Evolutionary conservation across 1,140 invertebrate species (phyloP), one percentile per base, ranked within the genome.

Genomic region (Chymomyza costata): DNA sequence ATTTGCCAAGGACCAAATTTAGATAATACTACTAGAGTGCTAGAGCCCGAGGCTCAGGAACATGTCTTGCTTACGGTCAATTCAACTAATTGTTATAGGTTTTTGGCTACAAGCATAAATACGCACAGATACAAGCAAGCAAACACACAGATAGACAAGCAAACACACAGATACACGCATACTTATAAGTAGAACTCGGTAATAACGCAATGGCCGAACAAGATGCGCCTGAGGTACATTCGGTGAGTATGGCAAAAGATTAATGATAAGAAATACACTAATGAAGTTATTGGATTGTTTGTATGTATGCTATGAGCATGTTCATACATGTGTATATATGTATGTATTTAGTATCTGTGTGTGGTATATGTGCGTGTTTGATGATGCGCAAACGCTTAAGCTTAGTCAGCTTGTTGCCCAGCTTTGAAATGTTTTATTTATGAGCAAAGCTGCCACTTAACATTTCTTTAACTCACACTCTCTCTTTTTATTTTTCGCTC

Each of bases 251-350:
- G 50, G 43, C 44, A 19, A 7, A 53, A 71, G 66, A 76, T 76
- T 71, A 78, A 76, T 76, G 71, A 78, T 70, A 54, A 66, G 50
- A 50, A 59, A 63, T 56, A 51, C 48, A 51, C 63, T 70, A 62
- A 70, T 76, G 56, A 74, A 57, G 40, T 16, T 14, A 46, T 48
- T 11, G 31, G 37, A 18, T 28, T 18, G 2, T 3, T 14, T 49
- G 50, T 50, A 16, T 55, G 52, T 49, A 32, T 18, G 49, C 41
- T 48, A 40, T 32, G 18, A n/a, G n/a, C n/a, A n/a, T n/a, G n/a
- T n/a, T n/a, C n/a, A n/a, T n/a, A n/a, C n/a, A n/a, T n/a, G n/a
- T n/a, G n/a, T n/a, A n/a, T n/a, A n/a, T n/a, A n/a, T n/a, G n/a
- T n/a, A n/a, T n/a, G n/a, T n/a, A n/a, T n/a, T n/a, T n/a, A n/a